These are phyloP conservation scores for Indri indri DNA, from an alignment of 2,113 vertebrate species.

Conservation along the genomic window DNA sequence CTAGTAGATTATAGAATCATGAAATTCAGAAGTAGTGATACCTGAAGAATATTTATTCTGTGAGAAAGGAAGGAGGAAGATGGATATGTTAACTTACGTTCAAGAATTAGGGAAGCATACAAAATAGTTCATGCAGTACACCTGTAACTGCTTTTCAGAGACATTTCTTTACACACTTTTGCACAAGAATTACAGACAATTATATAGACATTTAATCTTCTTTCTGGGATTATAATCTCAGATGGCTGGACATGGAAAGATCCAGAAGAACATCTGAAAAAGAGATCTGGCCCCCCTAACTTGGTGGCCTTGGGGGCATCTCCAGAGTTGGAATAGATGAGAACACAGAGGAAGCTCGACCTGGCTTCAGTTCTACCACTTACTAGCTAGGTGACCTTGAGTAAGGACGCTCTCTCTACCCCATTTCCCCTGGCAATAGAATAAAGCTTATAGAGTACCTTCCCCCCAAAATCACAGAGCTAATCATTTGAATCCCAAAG, in stretches of 20 bases:
- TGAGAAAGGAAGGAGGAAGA: not conserved
- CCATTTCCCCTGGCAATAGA: not conserved
- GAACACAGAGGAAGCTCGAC: not conserved
- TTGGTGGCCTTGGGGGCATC: not conserved
- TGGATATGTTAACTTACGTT: not conserved
- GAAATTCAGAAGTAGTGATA: not conserved
- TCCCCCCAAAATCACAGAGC: not conserved
- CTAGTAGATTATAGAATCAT: not conserved
- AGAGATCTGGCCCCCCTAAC: not conserved
- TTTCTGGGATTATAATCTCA: not conserved
- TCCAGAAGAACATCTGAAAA: not conserved
- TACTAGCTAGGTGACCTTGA: not conserved
- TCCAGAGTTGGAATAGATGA: not conserved
- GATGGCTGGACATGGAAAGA: not conserved
- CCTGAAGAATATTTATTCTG: not conserved
- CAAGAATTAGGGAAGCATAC: not conserved
- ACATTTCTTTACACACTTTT: not conserved
- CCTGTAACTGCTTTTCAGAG: not conserved
- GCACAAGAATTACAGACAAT: not conserved
- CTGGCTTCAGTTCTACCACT: not conserved
- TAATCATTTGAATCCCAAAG: not conserved
- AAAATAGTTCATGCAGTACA: not conserved
- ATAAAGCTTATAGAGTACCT: not conserved
- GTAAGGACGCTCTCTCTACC: not conserved
- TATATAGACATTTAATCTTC: not conserved